Conservation (phyloP, 2,797 vertebrate species). For the Gorsachius magnificus region DNA sequence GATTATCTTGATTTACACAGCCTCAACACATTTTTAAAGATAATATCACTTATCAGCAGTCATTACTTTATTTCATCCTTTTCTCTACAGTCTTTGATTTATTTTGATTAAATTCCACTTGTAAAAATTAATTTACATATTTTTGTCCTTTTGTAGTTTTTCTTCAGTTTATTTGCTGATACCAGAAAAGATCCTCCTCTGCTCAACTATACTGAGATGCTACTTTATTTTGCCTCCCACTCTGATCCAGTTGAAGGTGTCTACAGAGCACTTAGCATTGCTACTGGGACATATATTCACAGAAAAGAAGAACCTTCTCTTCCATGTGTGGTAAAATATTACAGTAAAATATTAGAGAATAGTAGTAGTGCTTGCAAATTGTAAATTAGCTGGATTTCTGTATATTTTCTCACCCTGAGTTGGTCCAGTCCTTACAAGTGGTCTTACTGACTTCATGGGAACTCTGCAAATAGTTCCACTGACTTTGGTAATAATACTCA, state of each 20-base stretch:
- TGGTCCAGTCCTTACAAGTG: not conserved
- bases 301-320: constrained; percentile 22
- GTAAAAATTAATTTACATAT: not conserved
- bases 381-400: not conserved
- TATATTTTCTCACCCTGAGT: not conserved
- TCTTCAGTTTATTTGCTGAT: constrained; percentile 88
- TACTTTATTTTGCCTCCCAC: constrained; percentile 87
- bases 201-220: constrained; percentile 85
- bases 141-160: constrained; percentile 78
- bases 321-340: constrained; percentile 26
- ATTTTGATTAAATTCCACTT: not conserved
- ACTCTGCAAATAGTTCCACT: not conserved
- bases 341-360: not conserved
- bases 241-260: constrained; percentile 82
- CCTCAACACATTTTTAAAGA: not conserved
- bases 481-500: not conserved
- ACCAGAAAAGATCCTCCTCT: constrained; percentile 59
- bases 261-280: constrained; percentile 85
- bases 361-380: not conserved
- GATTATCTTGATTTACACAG: not conserved
- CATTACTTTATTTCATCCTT: not conserved
- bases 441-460: not conserved
- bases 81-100: not conserved
- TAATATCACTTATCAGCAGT: not conserved
- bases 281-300: constrained; percentile 72